Base-by-base conservation (phyloP, 2,797 vertebrate genomes). In the Mustela erminea region DNA sequence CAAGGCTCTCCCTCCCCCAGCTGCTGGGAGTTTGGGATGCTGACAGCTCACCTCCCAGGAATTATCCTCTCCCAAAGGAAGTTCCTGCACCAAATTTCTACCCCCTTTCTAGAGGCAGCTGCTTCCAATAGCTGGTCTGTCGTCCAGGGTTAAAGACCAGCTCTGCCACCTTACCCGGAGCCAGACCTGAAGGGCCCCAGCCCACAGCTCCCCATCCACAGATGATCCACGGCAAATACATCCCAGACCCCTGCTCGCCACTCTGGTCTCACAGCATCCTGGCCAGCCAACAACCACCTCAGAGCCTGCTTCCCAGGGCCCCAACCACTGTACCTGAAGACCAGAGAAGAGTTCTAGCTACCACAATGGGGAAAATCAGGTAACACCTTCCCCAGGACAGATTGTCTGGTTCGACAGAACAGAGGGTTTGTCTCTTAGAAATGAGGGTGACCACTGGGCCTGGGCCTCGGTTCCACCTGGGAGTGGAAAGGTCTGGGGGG, bases 321-420 rank as follows among this genome's bases (percentile, higher is more conserved):
- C 29, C 5, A 20, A 6, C 54, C 52, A 15, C 1, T 2, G 1
- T 11, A 21, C 8, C 32, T 21, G 32, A 38, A 0, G 1, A 6
- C 10, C 0, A 4, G 23, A 17, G 20, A 41, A 25, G 11, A 46
- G 49, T 11, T 35, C 29, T 10, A 21, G 3, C 17, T 41, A 41
- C 3, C 15, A 2, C 4, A 13, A 29, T 43, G 13, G 58, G 25
- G 0, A 0, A 8, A 52, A 29, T 20, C 52, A 12, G 18, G 23
- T 7, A 32, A 29, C 21, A 10, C 46, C 14, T 49, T 41, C 82
- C 43, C 32, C 17, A 62, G 23, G 12, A 23, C 11, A 32, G 60
- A 5, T 1, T 38, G 5, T 11, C n/a, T 43, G 54, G 14, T 25
- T n/a, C 25, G 14, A 12, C 2, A 3, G 18, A 46, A 62, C 38